Percentiles rank a stretch among this genome's conserved stretches.
Conservation (phyloP, 2,888 invertebrate species). For the Eupsilia transversa region DNA sequence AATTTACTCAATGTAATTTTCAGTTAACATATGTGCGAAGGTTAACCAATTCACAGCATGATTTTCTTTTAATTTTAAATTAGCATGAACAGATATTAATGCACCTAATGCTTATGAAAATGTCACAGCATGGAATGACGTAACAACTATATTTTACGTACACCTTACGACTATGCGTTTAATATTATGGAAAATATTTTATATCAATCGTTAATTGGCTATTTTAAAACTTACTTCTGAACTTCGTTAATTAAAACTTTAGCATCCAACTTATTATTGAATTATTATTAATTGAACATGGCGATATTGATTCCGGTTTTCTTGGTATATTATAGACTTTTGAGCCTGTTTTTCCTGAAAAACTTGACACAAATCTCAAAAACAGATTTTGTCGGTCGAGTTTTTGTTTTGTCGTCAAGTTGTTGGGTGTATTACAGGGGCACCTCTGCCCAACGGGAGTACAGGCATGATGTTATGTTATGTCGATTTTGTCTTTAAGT, state of each 20-base stretch:
- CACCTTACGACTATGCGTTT: neutral
- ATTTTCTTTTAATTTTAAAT: conserved; percentile 20
- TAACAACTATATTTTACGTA: conserved; percentile 30
- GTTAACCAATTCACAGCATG: conserved; percentile 44
- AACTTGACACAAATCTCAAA: neutral
- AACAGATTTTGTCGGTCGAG: neutral
- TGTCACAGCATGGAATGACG: conserved; percentile 18
- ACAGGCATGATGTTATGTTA: too few relatives aligned
- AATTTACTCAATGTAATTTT: conserved; percentile 15
- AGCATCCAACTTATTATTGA: neutral
- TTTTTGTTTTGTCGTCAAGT: too few relatives aligned
- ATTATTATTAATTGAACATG: neutral
- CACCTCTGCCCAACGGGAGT: too few relatives aligned
- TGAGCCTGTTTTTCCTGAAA: neutral
- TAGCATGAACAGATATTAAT: conserved; percentile 24
- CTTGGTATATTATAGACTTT: neutral
- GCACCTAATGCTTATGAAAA: conserved; percentile 23
- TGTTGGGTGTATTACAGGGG: too few relatives aligned
- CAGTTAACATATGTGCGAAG: conserved; percentile 14
- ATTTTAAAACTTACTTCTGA: neutral
- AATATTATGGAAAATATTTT: conserved; percentile 9
- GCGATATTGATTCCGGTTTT: neutral
- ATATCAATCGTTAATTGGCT: neutral
- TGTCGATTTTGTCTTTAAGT: neutral
- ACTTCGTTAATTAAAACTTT: neutral